These are phyloP conservation scores for Nyctereutes procyonoides DNA, from an alignment of 2,113 vertebrate genomes.

Conservation along the genomic window DNA sequence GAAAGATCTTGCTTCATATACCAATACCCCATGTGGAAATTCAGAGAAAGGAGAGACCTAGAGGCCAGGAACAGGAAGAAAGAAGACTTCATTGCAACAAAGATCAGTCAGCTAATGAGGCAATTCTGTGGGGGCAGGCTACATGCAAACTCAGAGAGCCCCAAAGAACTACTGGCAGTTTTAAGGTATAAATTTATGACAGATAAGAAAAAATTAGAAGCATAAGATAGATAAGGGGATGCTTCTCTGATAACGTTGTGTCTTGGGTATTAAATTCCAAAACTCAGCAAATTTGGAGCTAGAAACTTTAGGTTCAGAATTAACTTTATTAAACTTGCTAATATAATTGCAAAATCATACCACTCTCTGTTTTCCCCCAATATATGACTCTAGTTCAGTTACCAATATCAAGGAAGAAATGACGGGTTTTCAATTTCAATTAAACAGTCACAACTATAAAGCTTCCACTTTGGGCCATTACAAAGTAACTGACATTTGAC, in stretches of 20 bases:
- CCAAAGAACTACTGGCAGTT: neutral
- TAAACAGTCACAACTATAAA: conserved; percentile 19
- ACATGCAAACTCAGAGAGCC: conserved; percentile 13
- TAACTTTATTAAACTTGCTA: conserved; percentile 34
- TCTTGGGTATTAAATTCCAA: conserved; percentile 26
- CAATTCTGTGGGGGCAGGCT: neutral
- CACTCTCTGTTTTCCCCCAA: neutral
- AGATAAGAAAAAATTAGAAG: neutral
- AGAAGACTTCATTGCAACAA: neutral
- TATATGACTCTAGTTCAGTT: neutral
- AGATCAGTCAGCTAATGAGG: neutral
- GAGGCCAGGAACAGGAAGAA: conserved; percentile 5
- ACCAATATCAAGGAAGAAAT: conserved; percentile 16
- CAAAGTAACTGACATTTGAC: neutral
- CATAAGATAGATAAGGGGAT: neutral
- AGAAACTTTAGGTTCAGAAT: conserved; percentile 38
- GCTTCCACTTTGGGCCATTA: neutral
- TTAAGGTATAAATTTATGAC: conserved; percentile 17
- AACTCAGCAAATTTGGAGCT: conserved; percentile 9
- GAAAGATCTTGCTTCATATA: neutral
- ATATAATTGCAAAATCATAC: neutral
- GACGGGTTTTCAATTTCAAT: conserved; percentile 38
- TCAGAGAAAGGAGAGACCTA: neutral
- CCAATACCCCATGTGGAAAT: neutral
- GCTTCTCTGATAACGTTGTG: neutral